Percentiles rank a stretch among this genome's conserved stretches.
Evolutionary conservation across 2,113 vertebrate species (phyloP).

Genomic region (Stigmatopora argus): DNA sequence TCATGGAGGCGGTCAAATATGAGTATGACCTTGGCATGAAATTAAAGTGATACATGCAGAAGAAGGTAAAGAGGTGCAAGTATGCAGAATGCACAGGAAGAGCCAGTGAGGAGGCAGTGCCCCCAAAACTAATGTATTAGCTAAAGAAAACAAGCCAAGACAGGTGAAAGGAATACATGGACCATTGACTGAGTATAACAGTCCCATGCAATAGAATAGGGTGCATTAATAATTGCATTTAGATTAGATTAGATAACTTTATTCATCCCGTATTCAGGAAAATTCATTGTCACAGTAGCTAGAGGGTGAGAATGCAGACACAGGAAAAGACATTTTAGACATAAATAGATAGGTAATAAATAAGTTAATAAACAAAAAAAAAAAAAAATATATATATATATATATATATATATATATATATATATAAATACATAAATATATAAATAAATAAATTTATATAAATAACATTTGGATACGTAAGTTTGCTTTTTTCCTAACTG

Average conservation of each 20-base stretch:
- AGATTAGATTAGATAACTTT: not conserved
- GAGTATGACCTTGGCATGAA: constrained; percentile 42
- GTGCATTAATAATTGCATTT: not conserved
- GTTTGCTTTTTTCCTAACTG: no score
- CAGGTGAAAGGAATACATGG: not conserved
- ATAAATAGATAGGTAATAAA: no score
- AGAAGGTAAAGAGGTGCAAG: constrained; percentile 11
- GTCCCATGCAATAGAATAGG: not conserved
- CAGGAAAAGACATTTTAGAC: no score
- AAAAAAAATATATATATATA: no score
- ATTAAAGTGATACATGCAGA: constrained; percentile 33
- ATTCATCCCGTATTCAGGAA: no score
- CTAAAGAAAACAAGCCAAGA: constrained; percentile 4
- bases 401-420: no score
- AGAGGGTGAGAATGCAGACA: no score
- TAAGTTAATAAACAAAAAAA: no score
- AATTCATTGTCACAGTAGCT: no score
- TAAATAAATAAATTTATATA: no score
- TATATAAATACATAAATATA: no score
- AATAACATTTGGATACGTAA: no score
- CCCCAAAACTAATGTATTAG: constrained; percentile 4
- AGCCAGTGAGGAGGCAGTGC: not conserved
- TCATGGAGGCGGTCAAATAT: constrained; percentile 45
- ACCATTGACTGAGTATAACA: not conserved
- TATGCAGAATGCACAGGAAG: not conserved